phyloP scores from a whole-genome alignment of 2,797 vertebrate genomes.

The Aldrovandia affinis region DNA sequence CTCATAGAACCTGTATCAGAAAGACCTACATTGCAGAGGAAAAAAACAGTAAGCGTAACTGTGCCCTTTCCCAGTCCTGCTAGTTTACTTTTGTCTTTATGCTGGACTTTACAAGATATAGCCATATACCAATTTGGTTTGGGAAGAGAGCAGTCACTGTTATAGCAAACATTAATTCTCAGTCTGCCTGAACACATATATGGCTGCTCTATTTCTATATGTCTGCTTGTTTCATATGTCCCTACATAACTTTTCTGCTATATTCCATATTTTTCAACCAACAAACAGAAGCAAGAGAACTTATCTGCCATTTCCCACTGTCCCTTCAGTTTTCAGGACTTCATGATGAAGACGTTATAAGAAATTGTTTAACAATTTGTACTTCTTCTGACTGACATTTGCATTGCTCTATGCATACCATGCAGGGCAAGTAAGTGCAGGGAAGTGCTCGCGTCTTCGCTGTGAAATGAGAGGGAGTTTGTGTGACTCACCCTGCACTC shows the following conservation, averaged over 20 bases:
- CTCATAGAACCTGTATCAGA: no score
- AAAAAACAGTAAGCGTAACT: no score
- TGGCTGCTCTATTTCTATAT: neutral
- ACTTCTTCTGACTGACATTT: slow-evolving; percentile 54
- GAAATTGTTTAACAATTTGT: neutral
- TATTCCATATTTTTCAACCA: neutral
- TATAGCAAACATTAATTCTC: no score
- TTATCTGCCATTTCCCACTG: neutral
- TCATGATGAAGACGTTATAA: neutral
- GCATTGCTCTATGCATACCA: slow-evolving; percentile 50
- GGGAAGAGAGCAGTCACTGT: no score
- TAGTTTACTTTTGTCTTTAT: no score
- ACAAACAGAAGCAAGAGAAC: neutral
- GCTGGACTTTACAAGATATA: no score
- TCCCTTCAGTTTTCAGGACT: neutral
- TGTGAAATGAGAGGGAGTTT: neutral
- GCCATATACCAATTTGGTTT: no score
- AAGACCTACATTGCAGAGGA: no score
- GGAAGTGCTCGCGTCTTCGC: neutral
- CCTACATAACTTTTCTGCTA: neutral
- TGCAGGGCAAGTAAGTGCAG: neutral
- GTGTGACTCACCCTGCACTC: slow-evolving; percentile 48
- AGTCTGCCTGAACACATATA: no score
- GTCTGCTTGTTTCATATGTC: neutral
- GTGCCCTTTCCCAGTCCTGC: no score